phyloP scores from a whole-genome alignment of 1,140 invertebrate species.

The Pseudoatta argentina region DNA sequence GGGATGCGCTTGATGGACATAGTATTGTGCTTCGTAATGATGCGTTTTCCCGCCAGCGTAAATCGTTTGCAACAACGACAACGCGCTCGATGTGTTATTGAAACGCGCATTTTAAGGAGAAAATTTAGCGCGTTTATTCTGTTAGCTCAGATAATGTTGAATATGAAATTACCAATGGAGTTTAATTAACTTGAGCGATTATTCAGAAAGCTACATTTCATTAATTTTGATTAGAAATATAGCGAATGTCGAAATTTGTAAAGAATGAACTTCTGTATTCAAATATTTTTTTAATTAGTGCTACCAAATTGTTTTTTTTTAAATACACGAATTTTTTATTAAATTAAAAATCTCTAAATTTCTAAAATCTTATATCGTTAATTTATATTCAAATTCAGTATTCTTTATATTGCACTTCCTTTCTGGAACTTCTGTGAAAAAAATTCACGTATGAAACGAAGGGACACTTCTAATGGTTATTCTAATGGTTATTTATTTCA shows the following conservation, averaged over 20 bases:
- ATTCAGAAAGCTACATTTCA: constrained; percentile 29
- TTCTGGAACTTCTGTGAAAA: not conserved
- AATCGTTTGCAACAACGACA: constrained; percentile 75
- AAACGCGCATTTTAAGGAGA: constrained; percentile 73
- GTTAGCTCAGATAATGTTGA: constrained; percentile 15
- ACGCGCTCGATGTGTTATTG: constrained; percentile 70
- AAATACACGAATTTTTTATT: constrained; percentile 66
- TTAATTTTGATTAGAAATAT: not conserved
- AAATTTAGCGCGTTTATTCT: constrained; percentile 45
- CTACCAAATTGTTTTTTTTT: constrained; percentile 83
- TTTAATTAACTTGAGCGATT: not conserved
- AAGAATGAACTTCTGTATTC: not conserved
- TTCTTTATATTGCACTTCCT: not conserved
- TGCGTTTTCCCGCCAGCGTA: constrained; percentile 77
- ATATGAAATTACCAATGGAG: not conserved
- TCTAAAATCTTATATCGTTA: not conserved
- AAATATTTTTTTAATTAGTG: constrained; percentile 68
- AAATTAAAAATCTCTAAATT: not conserved
- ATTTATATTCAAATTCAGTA: not conserved
- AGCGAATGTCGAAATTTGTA: not conserved
- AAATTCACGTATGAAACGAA: not conserved
- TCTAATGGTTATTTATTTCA: not conserved
- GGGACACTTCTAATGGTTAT: not conserved
- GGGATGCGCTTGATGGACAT: constrained; percentile 79
- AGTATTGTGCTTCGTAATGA: constrained; percentile 81